Conservation (phyloP, 2,888 invertebrate genomes). For the Ashinkailepas kermadecensis region DNA sequence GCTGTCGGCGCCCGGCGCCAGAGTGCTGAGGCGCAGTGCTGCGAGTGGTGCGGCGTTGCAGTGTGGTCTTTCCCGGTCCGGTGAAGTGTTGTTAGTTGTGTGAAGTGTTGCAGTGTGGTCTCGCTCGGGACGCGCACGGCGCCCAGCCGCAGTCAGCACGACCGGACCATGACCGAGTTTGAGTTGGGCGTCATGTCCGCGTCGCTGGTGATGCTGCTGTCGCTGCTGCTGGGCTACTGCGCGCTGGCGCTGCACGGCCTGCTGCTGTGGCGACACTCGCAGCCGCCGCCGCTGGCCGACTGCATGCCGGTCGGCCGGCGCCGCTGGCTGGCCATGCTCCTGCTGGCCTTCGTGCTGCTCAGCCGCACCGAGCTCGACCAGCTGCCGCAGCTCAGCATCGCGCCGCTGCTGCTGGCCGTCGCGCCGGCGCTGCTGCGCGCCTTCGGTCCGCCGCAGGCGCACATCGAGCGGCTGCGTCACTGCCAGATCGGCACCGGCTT, state of each 20-base stretch:
- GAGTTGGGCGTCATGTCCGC: no score
- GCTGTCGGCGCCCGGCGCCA: no score
- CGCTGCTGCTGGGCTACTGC: not conserved
- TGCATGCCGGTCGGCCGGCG: no score
- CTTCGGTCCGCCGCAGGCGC: not conserved
- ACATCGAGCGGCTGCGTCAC: not conserved
- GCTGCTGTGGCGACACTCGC: not conserved
- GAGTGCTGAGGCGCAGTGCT: no score
- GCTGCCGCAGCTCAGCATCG: not conserved
- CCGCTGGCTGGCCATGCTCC: no score
- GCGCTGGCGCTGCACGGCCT: not conserved
- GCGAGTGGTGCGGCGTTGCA: no score
- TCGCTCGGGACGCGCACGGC: not conserved
- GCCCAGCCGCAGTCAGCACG: not conserved
- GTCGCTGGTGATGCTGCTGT: not conserved
- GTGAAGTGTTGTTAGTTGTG: no score
- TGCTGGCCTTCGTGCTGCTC: not conserved
- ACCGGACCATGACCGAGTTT: no score
- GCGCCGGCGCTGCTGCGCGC: not conserved
- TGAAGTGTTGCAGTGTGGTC: no score
- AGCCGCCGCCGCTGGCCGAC: no score
- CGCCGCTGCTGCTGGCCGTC: not conserved
- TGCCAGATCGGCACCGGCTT: not conserved
- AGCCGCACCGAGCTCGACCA: not conserved
- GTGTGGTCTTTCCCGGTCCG: no score